These are phyloP conservation scores for Punctoribates punctum DNA, from an alignment of 2,888 invertebrate species.

Conservation along the genomic window DNA sequence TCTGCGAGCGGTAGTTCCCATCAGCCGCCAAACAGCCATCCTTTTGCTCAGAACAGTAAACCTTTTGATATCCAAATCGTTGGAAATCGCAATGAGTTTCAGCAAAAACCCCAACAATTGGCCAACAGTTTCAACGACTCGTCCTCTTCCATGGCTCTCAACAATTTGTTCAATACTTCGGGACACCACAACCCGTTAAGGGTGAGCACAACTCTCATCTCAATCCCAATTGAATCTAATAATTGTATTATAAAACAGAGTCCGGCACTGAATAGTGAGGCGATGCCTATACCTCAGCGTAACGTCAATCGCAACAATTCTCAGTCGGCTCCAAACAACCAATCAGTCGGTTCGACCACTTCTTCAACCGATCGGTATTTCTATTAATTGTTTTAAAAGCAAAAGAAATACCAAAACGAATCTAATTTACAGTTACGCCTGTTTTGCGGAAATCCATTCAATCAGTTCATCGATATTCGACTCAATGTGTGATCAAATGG, in stretches of 20 bases:
- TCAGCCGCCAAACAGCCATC: neutral
- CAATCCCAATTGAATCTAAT: neutral
- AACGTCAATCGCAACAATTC: neutral
- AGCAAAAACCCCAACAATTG: neutral
- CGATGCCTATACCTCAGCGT: constrained; percentile 1
- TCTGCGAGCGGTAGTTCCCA: neutral
- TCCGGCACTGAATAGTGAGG: neutral
- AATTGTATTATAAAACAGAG: neutral
- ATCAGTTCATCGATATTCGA: constrained; percentile 39
- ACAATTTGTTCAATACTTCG: constrained; percentile 1
- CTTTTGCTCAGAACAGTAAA: neutral
- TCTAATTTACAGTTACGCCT: constrained; percentile 34
- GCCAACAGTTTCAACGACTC: neutral
- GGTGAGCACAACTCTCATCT: neutral
- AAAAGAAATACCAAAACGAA: neutral
- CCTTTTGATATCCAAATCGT: neutral
- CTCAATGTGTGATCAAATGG: neutral
- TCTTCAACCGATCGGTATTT: constrained; percentile 34
- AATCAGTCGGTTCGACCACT: constrained; percentile 29
- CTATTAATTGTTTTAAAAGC: neutral
- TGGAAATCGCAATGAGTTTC: neutral
- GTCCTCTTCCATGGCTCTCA: constrained; percentile 14
- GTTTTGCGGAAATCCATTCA: constrained; percentile 38
- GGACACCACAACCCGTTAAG: neutral
- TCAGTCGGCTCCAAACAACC: neutral